A percentile compares a stretch with the other conserved stretches of the same genome.
Conservation (phyloP, 2,113 vertebrate species). For the Salvelinus fontinalis region DNA sequence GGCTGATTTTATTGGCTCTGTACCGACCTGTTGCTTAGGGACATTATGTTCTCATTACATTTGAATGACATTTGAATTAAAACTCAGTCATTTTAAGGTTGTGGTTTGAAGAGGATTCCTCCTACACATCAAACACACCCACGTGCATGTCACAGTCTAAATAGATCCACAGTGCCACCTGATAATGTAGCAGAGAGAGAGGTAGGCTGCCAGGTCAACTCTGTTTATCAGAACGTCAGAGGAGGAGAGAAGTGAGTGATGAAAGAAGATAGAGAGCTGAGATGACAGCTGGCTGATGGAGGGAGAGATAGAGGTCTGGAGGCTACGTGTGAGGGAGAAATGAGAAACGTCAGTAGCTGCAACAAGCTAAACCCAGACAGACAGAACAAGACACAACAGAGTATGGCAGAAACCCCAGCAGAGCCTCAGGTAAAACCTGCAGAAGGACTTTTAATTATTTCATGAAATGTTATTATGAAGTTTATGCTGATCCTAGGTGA, state of each 20-base stretch:
- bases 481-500: too few species aligned
- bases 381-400: slow-evolving; percentile 35
- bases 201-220: background rate
- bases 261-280: slow-evolving; percentile 61
- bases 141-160: background rate
- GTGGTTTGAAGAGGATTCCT: background rate
- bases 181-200: background rate
- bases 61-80: too few species aligned
- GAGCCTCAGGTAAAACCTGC: slow-evolving; percentile 63
- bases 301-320: slow-evolving; percentile 26
- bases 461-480: background rate
- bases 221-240: slow-evolving; percentile 66
- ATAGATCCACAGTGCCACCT: background rate
- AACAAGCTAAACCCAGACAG: slow-evolving; percentile 13
- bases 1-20: background rate
- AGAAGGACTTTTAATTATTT: background rate
- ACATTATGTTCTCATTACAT: too few species aligned
- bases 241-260: slow-evolving; percentile 65
- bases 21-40: background rate
- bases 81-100: too few species aligned
- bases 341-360: slow-evolving; percentile 33
- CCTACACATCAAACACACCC: background rate
- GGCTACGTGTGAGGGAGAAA: slow-evolving; percentile 25
- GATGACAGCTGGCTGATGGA: slow-evolving; percentile 58
- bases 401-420: slow-evolving; percentile 58